Evolutionary conservation across 2,797 vertebrate species (phyloP).

Genomic region (Siniperca scherzeri): DNA sequence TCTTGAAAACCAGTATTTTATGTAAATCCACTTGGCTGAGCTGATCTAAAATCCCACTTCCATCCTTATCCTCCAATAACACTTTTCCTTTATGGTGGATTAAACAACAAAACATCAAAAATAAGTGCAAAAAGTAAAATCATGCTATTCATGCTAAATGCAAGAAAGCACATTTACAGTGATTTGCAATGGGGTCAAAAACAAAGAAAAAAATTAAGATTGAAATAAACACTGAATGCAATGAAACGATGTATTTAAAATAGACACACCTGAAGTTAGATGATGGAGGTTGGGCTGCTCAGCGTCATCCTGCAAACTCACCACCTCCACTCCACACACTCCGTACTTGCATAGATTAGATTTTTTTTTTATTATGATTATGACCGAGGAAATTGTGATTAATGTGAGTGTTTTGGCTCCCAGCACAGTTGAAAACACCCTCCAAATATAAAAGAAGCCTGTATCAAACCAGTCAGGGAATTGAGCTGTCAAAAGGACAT

Average conservation of each 20-base stretch:
- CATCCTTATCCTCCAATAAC: background rate
- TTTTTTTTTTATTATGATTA: background rate
- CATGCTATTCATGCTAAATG: background rate
- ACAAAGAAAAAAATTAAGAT: background rate
- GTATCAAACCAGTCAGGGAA: background rate
- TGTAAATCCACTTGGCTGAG: background rate
- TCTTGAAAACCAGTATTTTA: background rate
- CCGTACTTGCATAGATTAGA: background rate
- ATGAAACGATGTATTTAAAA: background rate
- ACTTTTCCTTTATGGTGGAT: background rate
- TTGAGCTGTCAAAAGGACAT: background rate
- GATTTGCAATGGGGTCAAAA: background rate
- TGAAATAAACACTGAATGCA: background rate
- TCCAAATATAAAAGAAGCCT: conserved; percentile 3
- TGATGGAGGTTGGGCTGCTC: background rate
- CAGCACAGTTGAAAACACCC: background rate
- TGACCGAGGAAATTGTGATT: background rate
- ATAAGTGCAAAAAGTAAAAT: background rate
- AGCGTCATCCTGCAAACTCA: background rate
- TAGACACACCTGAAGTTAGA: background rate
- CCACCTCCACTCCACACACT: too few relatives aligned
- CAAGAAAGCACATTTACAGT: background rate
- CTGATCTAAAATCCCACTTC: background rate
- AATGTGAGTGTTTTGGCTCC: background rate
- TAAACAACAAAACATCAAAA: background rate